Evolutionary conservation across 2,888 invertebrate genomes (phyloP), one percentile per base, ranked within the genome.

Genomic region (Chirona hameri): DNA sequence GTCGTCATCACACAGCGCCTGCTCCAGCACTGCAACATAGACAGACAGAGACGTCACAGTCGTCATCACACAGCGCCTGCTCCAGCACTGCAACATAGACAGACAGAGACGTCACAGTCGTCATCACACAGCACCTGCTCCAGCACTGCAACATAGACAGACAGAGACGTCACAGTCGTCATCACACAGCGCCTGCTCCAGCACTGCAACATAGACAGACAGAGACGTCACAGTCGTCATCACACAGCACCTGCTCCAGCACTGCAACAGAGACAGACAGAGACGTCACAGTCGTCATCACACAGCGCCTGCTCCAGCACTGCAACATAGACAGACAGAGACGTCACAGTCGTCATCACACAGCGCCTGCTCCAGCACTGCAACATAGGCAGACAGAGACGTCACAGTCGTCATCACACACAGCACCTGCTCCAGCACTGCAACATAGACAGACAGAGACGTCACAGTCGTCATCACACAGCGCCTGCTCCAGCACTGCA

Each of bases 161-260:
- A n/a, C 80, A 14, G 52, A 52, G 27, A 52, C 5, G 52, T 80
- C 80, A 15, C 52, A 52, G 15, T 80, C 86, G 81, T 86, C 86
- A 81, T 86, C 87, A 85, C 87, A 86, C 46, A 87, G 85, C 48
- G 87, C 86, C 84, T 87, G 87, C 84, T 87, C 87, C 85, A 87
- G 83, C 31, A 87, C 87, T 87, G 84, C 24, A 12, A 24, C 18
- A 57, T 14, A 18, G 9, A 79, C 46, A 46, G 46, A 79, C 12
- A 79, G 7, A 21, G 10, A 24, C 5, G 21, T 79, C n/a, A n/a
- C 65, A 82, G 39, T 31, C 21, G 15, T 24, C 9, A 82, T 46
- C 69, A 27, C 12, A n/a, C n/a, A 10, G 55, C 55, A 55, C 55
- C 18, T 55, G 18, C 55, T 55, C 14, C 15, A 18, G 55, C 55